Percentiles rank a stretch among this genome's conserved stretches.
Conservation (phyloP, 2,888 invertebrate species). For the Xestobium rufovillosum region DNA sequence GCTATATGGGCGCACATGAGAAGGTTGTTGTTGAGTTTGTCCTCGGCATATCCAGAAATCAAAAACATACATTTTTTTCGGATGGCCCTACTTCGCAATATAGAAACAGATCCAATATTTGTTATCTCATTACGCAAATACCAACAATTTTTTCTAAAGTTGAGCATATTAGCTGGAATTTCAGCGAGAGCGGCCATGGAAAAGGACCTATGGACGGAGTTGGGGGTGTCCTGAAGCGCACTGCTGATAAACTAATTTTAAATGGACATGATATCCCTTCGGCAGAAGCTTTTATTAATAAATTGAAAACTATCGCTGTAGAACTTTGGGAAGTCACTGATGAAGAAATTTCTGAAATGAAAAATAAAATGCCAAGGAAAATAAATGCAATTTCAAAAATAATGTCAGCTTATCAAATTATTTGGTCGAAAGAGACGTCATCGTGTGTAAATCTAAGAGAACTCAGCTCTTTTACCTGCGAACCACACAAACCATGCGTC, state of each 20-base stretch:
- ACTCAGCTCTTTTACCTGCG: no score
- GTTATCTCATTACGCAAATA: no score
- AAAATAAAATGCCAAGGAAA: slow-evolving; percentile 12
- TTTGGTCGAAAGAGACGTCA: no score
- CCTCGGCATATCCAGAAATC: slow-evolving; percentile 15
- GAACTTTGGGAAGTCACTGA: slow-evolving; percentile 6
- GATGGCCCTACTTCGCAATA: no score
- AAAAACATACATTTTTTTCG: slow-evolving; percentile 20
- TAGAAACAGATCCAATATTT: no score
- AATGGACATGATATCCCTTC: slow-evolving; percentile 21
- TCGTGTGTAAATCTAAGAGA: no score
- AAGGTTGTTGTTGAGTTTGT: slow-evolving; percentile 21
- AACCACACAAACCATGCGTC: no score
- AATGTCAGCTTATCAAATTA: no score
- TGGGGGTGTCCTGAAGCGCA: slow-evolving; percentile 14
- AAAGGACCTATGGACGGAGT: slow-evolving; percentile 6
- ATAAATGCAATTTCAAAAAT: no score
- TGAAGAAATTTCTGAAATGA: slow-evolving; percentile 5
- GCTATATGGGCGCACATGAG: slow-evolving; percentile 24
- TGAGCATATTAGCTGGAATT: no score
- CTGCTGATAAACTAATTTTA: slow-evolving; percentile 19
- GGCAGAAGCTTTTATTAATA: slow-evolving; percentile 20
- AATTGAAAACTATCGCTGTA: slow-evolving; percentile 17
- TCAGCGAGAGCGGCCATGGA: slow-evolving; percentile 20
- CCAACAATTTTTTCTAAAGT: no score